Conservation (phyloP, 2,797 vertebrate species). For the Tragelaphus oryx region DNA sequence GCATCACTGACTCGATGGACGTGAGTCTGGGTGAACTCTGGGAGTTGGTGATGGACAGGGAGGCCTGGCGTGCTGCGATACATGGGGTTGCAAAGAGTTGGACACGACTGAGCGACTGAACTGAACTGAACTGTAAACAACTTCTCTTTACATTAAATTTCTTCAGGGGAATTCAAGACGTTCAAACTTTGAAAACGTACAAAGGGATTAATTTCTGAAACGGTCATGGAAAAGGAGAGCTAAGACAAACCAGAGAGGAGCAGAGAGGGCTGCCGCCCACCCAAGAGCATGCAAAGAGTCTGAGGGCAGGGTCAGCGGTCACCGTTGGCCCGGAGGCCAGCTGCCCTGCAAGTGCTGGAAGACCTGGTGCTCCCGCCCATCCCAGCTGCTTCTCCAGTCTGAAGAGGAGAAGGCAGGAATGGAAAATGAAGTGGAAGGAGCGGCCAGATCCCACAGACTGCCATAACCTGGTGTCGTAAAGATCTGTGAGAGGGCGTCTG, state of each 20-base stretch:
- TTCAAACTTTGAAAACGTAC: neutral
- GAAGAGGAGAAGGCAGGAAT: neutral
- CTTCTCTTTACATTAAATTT: neutral
- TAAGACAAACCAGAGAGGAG: neutral
- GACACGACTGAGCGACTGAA: too few species aligned
- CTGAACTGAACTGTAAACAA: too few species aligned
- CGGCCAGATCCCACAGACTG: neutral
- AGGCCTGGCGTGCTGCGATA: too few species aligned
- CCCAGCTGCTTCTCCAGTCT: neutral
- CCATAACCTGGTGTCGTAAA: neutral
- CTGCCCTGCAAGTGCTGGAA: fast-evolving
- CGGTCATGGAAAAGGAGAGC: neutral
- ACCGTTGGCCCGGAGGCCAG: neutral
- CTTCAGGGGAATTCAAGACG: neutral
- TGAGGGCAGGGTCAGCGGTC: too few species aligned
- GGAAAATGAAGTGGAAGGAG: neutral
- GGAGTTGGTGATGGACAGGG: too few species aligned
- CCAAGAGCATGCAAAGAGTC: neutral
- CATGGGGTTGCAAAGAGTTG: too few species aligned
- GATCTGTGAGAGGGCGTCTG: neutral
- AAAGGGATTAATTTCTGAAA: neutral
- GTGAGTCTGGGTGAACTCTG: too few species aligned
- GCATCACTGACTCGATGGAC: too few species aligned
- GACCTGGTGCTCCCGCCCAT: too few species aligned
- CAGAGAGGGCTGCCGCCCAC: neutral